A percentile compares a stretch with the other conserved stretches of the same genome.
Evolutionary conservation across 2,888 invertebrate genomes (phyloP).

Genomic region (Habroteleia sp.): DNA sequence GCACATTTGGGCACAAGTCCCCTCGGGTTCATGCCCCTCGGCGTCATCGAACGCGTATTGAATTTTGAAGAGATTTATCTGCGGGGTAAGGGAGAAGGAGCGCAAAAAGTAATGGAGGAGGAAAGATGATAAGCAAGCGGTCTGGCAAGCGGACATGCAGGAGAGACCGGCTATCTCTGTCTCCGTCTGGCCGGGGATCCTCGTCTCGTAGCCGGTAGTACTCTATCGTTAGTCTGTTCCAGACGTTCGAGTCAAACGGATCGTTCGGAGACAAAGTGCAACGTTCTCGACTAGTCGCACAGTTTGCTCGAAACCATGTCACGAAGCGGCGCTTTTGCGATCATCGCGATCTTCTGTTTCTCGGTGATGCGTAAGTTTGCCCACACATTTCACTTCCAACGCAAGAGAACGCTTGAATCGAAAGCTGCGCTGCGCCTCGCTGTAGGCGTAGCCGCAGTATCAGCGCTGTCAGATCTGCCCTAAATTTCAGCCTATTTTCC

Average conservation of each 20-base stretch:
- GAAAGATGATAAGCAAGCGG: constrained; percentile 60
- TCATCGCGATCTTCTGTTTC: constrained; percentile 53
- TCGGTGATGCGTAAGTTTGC: constrained; percentile 68
- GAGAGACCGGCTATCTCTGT: constrained; percentile 61
- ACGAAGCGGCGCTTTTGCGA: constrained; percentile 48
- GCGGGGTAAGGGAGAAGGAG: constrained; percentile 37
- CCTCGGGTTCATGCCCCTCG: too few species aligned
- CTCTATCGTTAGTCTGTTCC: constrained; percentile 77
- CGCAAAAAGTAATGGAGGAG: constrained; percentile 28
- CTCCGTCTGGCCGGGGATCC: constrained; percentile 46
- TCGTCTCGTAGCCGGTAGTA: constrained; percentile 65
- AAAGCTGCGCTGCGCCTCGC: constrained; percentile 16
- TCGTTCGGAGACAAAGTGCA: constrained; percentile 62
- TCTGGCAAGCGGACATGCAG: constrained; percentile 27
- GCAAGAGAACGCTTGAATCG: constrained; percentile 17
- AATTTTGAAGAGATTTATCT: constrained; percentile 44
- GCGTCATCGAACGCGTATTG: constrained; percentile 44
- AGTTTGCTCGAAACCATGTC: constrained; percentile 60
- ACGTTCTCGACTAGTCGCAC: constrained; percentile 28
- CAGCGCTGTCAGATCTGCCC: constrained; percentile 38
- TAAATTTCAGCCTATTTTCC: constrained; percentile 29
- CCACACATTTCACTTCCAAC: constrained; percentile 5
- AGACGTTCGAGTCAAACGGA: constrained; percentile 76
- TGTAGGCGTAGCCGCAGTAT: constrained; percentile 53
- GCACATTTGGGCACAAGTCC: constrained; percentile 32